Conservation (phyloP, 2,113 vertebrate genomes). For the Scartelaos histophorus region DNA sequence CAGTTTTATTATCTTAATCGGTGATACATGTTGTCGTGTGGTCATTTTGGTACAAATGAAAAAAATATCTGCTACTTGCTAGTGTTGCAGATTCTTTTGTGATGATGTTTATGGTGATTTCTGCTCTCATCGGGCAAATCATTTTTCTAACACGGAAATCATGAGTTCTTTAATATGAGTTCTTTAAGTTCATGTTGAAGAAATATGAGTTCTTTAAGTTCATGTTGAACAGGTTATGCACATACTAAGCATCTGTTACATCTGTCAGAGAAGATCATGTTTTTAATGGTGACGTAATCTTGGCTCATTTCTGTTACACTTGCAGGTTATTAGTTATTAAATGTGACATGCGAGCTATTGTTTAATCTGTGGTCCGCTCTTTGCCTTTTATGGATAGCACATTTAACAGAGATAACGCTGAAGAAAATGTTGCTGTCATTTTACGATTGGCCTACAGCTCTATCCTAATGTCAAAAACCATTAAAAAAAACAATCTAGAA, state of each 20-base stretch:
- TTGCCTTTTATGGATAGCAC: neutral
- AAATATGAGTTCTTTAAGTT: neutral
- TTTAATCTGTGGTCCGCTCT: neutral
- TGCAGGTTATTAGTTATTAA: neutral
- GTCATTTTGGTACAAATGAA: too few species aligned
- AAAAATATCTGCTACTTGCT: too few species aligned
- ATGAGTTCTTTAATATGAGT: too few species aligned
- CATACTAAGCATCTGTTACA: neutral
- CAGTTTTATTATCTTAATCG: too few species aligned
- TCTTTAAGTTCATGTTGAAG: neutral
- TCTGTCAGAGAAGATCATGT: neutral
- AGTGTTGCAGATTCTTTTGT: too few species aligned
- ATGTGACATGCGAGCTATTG: neutral
- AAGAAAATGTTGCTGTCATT: neutral
- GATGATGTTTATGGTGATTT: too few species aligned
- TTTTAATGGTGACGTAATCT: neutral
- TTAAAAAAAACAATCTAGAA: neutral
- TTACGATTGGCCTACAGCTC: neutral
- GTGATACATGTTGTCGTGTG: too few species aligned
- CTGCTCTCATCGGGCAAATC: too few species aligned
- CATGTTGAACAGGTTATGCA: neutral
- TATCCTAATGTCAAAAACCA: neutral
- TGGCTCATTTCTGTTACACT: neutral
- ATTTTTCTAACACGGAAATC: neutral
- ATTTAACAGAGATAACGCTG: slow-evolving; percentile 1